Conservation (phyloP, 2,797 vertebrate species). For the Menidia menidia region DNA sequence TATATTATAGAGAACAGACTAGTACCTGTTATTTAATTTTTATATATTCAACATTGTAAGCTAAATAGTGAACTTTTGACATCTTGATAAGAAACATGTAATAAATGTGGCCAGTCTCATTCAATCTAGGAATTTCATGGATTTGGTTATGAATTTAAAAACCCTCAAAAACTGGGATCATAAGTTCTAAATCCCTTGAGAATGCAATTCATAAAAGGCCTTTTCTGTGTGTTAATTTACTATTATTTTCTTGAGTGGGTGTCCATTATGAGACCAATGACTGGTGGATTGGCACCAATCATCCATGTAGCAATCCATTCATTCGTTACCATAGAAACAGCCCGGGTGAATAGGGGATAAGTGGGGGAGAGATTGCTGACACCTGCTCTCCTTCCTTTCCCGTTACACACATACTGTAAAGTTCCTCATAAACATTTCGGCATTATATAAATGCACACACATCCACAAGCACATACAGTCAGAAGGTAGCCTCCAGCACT, state of each 20-base stretch:
- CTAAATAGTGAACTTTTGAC: neutral
- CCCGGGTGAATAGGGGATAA: slow-evolving; percentile 80
- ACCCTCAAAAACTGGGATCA: slow-evolving; percentile 8
- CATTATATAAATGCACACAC: slow-evolving; percentile 26
- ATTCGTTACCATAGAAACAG: slow-evolving; percentile 82
- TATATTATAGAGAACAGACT: neutral
- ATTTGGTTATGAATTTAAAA: slow-evolving; percentile 24
- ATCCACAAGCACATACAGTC: slow-evolving; percentile 6
- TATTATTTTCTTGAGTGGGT: slow-evolving; percentile 73
- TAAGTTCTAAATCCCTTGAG: slow-evolving; percentile 24
- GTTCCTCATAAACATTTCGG: slow-evolving; percentile 35
- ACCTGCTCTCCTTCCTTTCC: slow-evolving; percentile 79
- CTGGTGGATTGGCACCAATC: slow-evolving; percentile 81
- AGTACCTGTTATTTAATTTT: neutral
- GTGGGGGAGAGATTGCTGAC: slow-evolving; percentile 81
- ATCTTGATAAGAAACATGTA: neutral
- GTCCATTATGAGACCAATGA: slow-evolving; percentile 77
- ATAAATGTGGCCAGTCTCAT: neutral
- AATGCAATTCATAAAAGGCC: slow-evolving; percentile 42
- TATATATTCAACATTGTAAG: neutral
- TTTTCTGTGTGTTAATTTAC: slow-evolving; percentile 67
- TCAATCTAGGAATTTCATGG: neutral
- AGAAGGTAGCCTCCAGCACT: slow-evolving; percentile 15
- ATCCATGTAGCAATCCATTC: slow-evolving; percentile 79
- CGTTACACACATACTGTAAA: slow-evolving; percentile 45